Conservation (phyloP, 2,113 vertebrate genomes). For the Macheiramphus alcinus region DNA sequence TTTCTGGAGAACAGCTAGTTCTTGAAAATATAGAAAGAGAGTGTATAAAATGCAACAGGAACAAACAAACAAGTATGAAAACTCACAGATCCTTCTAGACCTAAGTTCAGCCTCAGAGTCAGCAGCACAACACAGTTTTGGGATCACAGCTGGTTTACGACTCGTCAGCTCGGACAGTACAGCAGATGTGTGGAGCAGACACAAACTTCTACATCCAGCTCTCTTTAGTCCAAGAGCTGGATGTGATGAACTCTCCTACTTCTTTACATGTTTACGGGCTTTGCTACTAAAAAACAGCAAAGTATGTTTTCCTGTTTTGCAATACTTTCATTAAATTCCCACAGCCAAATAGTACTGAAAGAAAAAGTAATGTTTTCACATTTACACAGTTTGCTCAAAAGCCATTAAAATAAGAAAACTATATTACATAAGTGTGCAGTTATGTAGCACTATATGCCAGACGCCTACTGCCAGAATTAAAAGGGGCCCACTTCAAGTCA, state of each 20-base stretch:
- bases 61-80: not conserved
- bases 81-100: not conserved
- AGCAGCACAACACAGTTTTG: not conserved
- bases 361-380: not conserved
- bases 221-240: not conserved
- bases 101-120: not conserved
- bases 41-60: not conserved
- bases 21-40: not conserved
- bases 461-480: constrained; percentile 37
- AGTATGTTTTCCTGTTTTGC: constrained; percentile 12
- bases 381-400: constrained; percentile 46
- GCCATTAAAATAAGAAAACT: constrained; percentile 10
- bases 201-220: not conserved
- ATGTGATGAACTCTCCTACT: not conserved
- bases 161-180: not conserved
- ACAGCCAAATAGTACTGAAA: constrained; percentile 6
- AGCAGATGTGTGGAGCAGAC: not conserved
- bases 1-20: not conserved
- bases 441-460: constrained; percentile 30
- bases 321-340: not conserved
- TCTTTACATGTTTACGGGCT: not conserved
- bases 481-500: constrained; percentile 59
- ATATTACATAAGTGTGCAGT: constrained; percentile 41
- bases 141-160: not conserved
- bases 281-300: not conserved